phyloP scores from a whole-genome alignment of 2,113 vertebrate species.

The Orycteropus afer region DNA sequence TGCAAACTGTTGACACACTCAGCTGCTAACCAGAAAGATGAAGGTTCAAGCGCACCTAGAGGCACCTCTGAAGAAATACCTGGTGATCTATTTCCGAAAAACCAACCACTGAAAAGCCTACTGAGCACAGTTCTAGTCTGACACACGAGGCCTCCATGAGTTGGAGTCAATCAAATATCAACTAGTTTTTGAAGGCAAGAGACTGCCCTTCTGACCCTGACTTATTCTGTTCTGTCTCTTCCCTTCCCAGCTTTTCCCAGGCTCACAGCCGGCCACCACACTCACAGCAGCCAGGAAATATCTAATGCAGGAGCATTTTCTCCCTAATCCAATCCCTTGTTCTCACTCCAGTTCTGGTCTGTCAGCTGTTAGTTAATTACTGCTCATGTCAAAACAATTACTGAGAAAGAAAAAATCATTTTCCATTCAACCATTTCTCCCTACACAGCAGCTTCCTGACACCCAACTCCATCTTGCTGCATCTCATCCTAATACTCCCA shows the following conservation, averaged over 20 bases:
- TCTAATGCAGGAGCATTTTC: not conserved
- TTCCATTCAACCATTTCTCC: slow-evolving; percentile 52
- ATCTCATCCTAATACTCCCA: not conserved
- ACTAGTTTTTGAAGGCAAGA: not conserved
- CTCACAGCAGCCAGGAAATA: not conserved
- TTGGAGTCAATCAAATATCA: not conserved
- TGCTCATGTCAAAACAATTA: slow-evolving; percentile 74
- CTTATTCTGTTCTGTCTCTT: not conserved
- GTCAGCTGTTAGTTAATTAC: slow-evolving; percentile 71
- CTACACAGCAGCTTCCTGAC: slow-evolving; percentile 10
- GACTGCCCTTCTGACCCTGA: not conserved
- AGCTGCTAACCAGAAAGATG: not conserved
- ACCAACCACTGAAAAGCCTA: not conserved
- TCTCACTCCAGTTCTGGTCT: slow-evolving; percentile 54
- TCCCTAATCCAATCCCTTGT: slow-evolving; percentile 53
- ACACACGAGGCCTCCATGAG: not conserved
- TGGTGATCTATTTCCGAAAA: not conserved
- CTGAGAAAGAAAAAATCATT: slow-evolving; percentile 58
- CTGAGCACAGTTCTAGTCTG: not conserved
- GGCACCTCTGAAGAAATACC: not conserved
- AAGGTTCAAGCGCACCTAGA: not conserved
- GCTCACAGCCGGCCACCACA: fast-evolving
- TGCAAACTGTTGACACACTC: not conserved
- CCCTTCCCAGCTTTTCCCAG: not conserved
- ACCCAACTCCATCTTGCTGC: not conserved